Evolutionary conservation across 1,140 invertebrate species (phyloP).

Genomic region (Tachypleus tridentatus): DNA sequence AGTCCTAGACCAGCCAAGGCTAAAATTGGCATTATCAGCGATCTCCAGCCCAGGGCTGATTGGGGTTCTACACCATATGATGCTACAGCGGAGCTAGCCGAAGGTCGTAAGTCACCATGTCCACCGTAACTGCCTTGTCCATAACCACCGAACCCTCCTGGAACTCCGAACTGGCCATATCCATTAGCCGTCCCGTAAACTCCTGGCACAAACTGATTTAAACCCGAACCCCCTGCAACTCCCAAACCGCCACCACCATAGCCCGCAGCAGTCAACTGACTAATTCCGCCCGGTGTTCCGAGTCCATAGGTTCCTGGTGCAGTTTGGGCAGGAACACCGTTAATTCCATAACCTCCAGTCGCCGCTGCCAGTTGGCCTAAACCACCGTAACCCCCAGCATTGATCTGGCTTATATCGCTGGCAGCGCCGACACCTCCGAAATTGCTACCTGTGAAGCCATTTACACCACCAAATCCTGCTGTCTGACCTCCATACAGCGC

Average conservation of each 20-base stretch:
- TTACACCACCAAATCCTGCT: background rate
- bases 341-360: too few species aligned
- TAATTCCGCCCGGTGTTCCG: background rate
- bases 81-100: slow-evolving; percentile 12
- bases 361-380: too few species aligned
- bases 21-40: slow-evolving; percentile 27
- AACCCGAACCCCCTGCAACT: background rate
- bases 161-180: slow-evolving; percentile 6
- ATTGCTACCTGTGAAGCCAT: background rate
- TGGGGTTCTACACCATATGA: slow-evolving; percentile 11
- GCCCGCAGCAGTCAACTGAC: background rate
- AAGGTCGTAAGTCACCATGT: slow-evolving; percentile 3
- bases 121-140: slow-evolving; percentile 6
- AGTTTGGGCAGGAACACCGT: background rate
- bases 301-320: background rate
- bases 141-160: background rate
- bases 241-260: background rate
- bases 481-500: background rate
- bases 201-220: slow-evolving; percentile 4
- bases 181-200: slow-evolving; percentile 1
- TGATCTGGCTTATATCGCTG: too few species aligned
- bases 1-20: slow-evolving; percentile 26
- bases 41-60: slow-evolving; percentile 21
- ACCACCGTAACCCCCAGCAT: too few species aligned
- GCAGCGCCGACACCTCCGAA: background rate